Percentiles rank a stretch among this genome's conserved stretches.
phyloP scores from a whole-genome alignment of 2,797 vertebrate genomes.

The Poeciliopsis gracilis region DNA sequence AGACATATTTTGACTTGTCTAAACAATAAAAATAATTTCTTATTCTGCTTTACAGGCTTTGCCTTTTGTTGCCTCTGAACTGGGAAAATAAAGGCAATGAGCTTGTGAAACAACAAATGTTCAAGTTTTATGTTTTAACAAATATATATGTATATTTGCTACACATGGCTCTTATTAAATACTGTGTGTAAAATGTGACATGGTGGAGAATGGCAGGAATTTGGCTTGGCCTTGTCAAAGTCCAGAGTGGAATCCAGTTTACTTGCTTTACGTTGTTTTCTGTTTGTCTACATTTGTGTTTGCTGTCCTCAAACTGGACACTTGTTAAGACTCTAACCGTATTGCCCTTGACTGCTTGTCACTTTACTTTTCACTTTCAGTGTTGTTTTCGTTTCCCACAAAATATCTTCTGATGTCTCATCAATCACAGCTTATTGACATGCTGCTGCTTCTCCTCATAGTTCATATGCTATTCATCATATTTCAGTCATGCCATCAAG shows the following conservation, averaged over 20 bases:
- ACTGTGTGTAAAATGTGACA: not conserved
- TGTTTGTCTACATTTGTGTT: not conserved
- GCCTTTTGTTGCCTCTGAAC: slow-evolving; percentile 23
- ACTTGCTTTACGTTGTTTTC: not conserved
- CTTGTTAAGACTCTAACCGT: not conserved
- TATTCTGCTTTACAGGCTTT: slow-evolving; percentile 36
- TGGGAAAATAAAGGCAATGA: slow-evolving; percentile 34
- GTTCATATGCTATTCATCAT: slow-evolving; percentile 4
- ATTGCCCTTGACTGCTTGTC: slow-evolving; percentile 4
- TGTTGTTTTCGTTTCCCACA: not conserved
- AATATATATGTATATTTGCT: slow-evolving; percentile 5
- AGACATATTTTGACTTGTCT: slow-evolving; percentile 18
- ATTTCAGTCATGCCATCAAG: slow-evolving; percentile 1
- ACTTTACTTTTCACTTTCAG: not conserved
- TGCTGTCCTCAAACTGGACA: not conserved
- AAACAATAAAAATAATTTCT: slow-evolving; percentile 24
- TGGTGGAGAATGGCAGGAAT: not conserved
- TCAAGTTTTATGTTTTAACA: slow-evolving; percentile 50
- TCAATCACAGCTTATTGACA: slow-evolving; percentile 12
- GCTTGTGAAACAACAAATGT: slow-evolving; percentile 51
- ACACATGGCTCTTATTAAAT: not conserved
- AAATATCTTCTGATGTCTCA: not conserved
- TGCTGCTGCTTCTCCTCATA: slow-evolving; percentile 2
- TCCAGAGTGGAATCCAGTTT: not conserved
- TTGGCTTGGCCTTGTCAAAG: not conserved